Base-by-base conservation (phyloP, 2,888 invertebrate genomes). In the Adela reaumurella region DNA sequence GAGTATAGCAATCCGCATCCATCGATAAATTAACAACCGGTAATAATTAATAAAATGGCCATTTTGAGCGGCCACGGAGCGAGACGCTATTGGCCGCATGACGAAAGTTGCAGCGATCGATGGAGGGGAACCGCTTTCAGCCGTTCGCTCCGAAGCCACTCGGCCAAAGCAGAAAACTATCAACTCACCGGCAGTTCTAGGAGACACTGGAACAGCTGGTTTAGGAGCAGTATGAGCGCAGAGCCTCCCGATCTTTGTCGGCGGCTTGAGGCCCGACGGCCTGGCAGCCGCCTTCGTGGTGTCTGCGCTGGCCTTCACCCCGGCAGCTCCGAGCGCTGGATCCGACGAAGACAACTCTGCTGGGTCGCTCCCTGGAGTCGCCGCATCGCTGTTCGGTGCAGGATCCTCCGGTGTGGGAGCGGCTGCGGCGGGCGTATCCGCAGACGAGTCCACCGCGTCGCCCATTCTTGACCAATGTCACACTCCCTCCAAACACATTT, bases 241-340 rank as follows among this genome's bases (percentile, higher is more conserved):
- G 41, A 85, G 79, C 55, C 88, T 71, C 51, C 86, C 86, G 61
- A 88, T 88, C 69, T 86, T 87, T 44, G 83, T 79, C 4, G 87
- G 86, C 47, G 76, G 85, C 58, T 83, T 83, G 54, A 87, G 65
- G 50, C 85, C 85, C 17, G 86, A 84, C 51, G 84, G 81, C 60
- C 84, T 83, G 18, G 77, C 68, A 52, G 74, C 62, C 20, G 76
- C 77, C 56, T 76, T 64, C 50, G 59, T 58, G 49, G 63, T 55
- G 55, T 68, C 69, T 29, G 50, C 52, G 49, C 51, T 45, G 63
- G 54, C 55, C 18, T 16, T 43, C n/a, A 11, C 20, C n/a, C 6
- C 45, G 4, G 2, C 45, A 6, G 8, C 16, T 18, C 4, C 44
- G 4, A 6, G 18, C 16, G 19, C 11, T 44, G 17, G 18, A 3